Base-by-base conservation (phyloP, 2,888 invertebrate species). In the Habroteleia sp. region DNA sequence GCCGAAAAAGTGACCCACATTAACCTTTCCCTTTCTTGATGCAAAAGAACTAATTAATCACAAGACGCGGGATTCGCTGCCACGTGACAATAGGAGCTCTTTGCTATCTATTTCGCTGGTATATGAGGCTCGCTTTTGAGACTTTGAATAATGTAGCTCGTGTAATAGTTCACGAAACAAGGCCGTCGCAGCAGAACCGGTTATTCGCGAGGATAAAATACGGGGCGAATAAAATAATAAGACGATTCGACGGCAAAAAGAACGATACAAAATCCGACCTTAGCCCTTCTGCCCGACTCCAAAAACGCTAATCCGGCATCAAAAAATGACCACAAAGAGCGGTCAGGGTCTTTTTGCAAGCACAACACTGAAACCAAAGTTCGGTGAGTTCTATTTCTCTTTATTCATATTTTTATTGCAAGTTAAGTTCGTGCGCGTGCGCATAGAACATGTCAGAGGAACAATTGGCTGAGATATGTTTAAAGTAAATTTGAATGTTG, bases 91-190 rank as follows among this genome's bases (percentile, higher is more conserved):
- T 62, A 29, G 10, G 10, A 35, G 27, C 41, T 44, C 41, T 68
- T 56, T 66, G 73, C 52, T 60, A 46, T 56, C 63, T 46, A 48
- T 48, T 48, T 46, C 33, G 10, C 14, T 50, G 35, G 39, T 52
- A 54, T 63, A 37, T 17, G 48, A 10, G 29, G 35, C 52, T 52
- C 37, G 41, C 23, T 48, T 58, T 46, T 25, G 52, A 52, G 60
- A 52, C 54, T 65, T 48, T 42, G 68, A 77, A 79, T 79, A 77
- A 77, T 76, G 73, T 74, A 76, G 65, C 62, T 54, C 69, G 75
- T 78, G 72, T 78, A 79, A 80, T 79, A 73, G 77, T 76, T 77
- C 56, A 76, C 77, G 71, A 63, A 68, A 65, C 77, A 80, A 80
- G 80, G 77, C 63, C 74, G 76, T 33, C 42, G 63, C 48, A 27